Conservation (phyloP, 1,140 invertebrate genomes). For the Druon quercuslanigerum region DNA sequence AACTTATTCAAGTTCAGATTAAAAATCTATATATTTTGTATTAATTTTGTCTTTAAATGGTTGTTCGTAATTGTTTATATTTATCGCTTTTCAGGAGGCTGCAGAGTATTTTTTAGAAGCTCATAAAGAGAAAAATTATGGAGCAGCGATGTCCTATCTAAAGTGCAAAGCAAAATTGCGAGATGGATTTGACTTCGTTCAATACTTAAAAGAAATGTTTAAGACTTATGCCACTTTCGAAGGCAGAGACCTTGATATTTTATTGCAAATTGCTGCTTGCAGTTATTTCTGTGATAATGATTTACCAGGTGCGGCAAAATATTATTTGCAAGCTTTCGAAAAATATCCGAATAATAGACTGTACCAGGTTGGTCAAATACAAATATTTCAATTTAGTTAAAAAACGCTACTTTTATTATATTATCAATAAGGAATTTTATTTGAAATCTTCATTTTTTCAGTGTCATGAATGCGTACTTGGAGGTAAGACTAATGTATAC, state of each 20-base stretch:
- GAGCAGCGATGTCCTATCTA: neutral
- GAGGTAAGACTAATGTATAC: neutral
- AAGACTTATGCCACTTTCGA: neutral
- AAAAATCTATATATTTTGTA: neutral
- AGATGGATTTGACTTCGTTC: neutral
- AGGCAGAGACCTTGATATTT: neutral
- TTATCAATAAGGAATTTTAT: neutral
- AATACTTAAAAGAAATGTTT: conserved; percentile 14
- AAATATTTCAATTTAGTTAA: neutral
- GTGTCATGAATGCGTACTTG: neutral
- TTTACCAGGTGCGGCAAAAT: neutral
- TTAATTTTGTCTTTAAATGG: too few relatives aligned
- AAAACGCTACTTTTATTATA: neutral
- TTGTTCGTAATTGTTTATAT: neutral
- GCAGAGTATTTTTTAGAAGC: conserved; percentile 14
- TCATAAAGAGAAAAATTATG: neutral
- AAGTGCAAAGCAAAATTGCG: neutral
- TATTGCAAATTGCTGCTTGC: conserved; percentile 7
- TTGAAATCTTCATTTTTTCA: neutral
- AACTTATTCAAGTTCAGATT: neutral
- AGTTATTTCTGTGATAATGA: conserved; percentile 24
- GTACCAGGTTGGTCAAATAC: neutral
- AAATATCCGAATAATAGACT: neutral
- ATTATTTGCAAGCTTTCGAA: conserved; percentile 34
- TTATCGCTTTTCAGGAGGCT: conserved; percentile 12